Conservation (phyloP, 2,797 vertebrate species). For the Liasis olivaceus region DNA sequence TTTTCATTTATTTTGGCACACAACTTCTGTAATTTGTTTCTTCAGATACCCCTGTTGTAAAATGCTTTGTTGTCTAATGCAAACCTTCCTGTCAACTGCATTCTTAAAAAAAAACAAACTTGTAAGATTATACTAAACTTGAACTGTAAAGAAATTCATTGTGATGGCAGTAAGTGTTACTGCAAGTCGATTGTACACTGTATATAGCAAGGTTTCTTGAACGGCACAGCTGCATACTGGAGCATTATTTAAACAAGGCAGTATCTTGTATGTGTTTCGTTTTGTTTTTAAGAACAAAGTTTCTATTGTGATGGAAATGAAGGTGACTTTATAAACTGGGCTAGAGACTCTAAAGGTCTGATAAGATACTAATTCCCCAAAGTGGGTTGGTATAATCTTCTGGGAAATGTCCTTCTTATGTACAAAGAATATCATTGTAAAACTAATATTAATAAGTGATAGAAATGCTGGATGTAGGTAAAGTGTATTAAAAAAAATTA, state of each 20-base stretch:
- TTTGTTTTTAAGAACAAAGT: constrained; percentile 44
- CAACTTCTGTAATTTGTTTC: background rate
- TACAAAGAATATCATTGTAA: background rate
- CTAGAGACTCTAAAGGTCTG: constrained; percentile 9
- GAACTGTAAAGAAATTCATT: constrained; percentile 28
- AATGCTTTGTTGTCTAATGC: background rate
- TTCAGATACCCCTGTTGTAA: too few species aligned
- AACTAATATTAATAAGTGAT: background rate
- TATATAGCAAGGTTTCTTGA: background rate
- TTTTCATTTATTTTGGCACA: background rate
- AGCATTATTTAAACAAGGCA: constrained; percentile 39
- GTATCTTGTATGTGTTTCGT: background rate
- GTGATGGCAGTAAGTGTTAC: background rate
- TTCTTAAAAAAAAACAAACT: background rate
- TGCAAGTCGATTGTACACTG: constrained; percentile 25
- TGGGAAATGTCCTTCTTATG: background rate
- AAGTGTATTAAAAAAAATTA: background rate
- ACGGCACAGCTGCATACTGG: constrained; percentile 23
- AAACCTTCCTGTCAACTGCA: background rate
- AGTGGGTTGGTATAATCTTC: background rate
- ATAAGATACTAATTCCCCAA: background rate
- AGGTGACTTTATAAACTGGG: background rate
- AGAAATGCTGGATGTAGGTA: background rate
- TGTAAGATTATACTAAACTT: background rate
- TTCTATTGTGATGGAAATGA: background rate